phyloP scores from a whole-genome alignment of 1,140 invertebrate species.

The Procambarus clarkii region DNA sequence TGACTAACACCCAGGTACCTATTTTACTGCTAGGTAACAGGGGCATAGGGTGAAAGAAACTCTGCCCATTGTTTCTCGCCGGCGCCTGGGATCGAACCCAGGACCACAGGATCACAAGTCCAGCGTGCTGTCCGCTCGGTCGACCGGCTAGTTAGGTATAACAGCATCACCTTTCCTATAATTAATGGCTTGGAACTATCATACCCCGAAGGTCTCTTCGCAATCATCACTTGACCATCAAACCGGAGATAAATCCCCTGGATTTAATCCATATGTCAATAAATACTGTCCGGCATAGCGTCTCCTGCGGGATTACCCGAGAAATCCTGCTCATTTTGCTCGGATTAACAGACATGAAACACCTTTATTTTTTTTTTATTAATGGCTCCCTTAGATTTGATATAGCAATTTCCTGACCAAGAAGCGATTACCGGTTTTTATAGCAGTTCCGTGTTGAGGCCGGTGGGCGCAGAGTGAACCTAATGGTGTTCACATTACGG shows the following conservation, averaged over 20 bases:
- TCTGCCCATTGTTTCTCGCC: too few species aligned
- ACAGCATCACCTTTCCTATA: neutral
- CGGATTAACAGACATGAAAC: conserved; percentile 31
- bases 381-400: conserved; percentile 33
- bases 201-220: conserved; percentile 23
- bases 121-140: too few species aligned
- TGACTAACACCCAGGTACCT: too few species aligned
- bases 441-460: neutral
- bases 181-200: neutral
- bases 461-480: neutral
- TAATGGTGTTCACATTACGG: neutral
- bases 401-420: conserved; percentile 32
- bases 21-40: too few species aligned
- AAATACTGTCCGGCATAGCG: conserved; percentile 13
- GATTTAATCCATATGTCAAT: conserved; percentile 44
- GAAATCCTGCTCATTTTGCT: conserved; percentile 26
- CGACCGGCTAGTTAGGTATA: too few species aligned
- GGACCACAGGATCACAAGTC: too few species aligned
- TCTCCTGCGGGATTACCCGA: conserved; percentile 19
- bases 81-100: too few species aligned
- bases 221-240: conserved; percentile 23
- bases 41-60: too few species aligned
- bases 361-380: conserved; percentile 31
- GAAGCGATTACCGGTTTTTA: conserved; percentile 19
- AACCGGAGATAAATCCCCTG: neutral